These are phyloP conservation scores for Barbus barbus DNA, from an alignment of 2,113 vertebrate species.

Conservation along the genomic window DNA sequence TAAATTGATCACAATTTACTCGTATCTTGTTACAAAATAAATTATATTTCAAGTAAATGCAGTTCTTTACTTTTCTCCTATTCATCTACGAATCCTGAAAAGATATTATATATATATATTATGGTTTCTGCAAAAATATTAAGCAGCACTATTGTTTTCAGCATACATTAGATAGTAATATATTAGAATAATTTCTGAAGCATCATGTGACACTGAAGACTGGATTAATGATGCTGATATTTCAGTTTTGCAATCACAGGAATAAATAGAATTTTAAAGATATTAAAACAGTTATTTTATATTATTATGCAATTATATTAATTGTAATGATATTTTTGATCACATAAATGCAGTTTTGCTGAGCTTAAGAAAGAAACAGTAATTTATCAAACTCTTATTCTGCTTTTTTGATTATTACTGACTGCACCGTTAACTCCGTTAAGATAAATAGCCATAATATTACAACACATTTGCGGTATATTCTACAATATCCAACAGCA, in stretches of 20 bases:
- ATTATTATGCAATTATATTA: background rate
- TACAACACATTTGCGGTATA: background rate
- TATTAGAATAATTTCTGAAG: background rate
- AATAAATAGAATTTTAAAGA: background rate
- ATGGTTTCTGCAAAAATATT: too few relatives aligned
- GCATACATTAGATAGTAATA: background rate
- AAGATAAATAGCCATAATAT: too few relatives aligned
- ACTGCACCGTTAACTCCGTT: too few relatives aligned
- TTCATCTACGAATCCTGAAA: too few relatives aligned
- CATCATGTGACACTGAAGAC: background rate
- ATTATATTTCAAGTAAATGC: too few relatives aligned
- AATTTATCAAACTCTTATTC: too few relatives aligned
- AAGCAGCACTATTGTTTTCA: background rate
- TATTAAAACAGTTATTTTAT: background rate
- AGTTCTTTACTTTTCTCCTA: too few relatives aligned
- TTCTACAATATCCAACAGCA: slow-evolving; percentile 2
- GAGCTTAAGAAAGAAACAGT: too few relatives aligned
- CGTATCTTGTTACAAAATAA: too few relatives aligned
- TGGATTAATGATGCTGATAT: background rate
- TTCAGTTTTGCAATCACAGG: background rate
- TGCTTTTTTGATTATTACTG: too few relatives aligned
- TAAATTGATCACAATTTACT: too few relatives aligned
- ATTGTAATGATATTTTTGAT: background rate
- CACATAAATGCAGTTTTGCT: background rate
- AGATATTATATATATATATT: too few relatives aligned